Conservation (phyloP, 2,113 vertebrate genomes). For the Rhineura floridana region DNA sequence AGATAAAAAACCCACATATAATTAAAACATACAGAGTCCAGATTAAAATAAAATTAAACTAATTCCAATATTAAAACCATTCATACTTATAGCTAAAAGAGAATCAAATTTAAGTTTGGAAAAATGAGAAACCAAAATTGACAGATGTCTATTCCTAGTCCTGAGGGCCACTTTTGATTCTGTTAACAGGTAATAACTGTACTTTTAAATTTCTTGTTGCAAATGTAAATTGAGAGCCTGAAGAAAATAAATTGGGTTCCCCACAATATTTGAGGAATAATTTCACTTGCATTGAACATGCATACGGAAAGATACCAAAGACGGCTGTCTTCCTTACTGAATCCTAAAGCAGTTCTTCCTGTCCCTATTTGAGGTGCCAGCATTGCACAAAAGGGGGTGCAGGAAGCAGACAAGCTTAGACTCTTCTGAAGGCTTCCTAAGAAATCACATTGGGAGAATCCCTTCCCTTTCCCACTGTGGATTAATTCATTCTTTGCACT, state of each 20-base stretch:
- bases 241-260: not conserved
- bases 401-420: too few species aligned
- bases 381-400: too few species aligned
- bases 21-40: too few species aligned
- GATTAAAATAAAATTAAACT: too few species aligned
- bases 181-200: not conserved
- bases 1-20: too few species aligned
- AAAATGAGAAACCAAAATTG: too few species aligned
- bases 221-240: not conserved
- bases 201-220: not conserved
- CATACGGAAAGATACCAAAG: not conserved
- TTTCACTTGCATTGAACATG: not conserved
- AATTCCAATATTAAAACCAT: too few species aligned
- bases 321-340: not conserved
- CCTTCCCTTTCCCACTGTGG: not conserved
- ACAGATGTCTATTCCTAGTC: not conserved
- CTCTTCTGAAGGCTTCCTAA: not conserved
- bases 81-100: too few species aligned
- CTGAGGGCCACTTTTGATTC: not conserved
- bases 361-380: not conserved
- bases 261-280: not conserved
- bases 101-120: too few species aligned
- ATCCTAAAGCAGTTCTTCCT: not conserved
- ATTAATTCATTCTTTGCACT: conserved; percentile 9
- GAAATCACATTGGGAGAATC: not conserved